Base-by-base conservation (phyloP, 2,797 vertebrate genomes). In the Platyrinchus mystaceus region DNA sequence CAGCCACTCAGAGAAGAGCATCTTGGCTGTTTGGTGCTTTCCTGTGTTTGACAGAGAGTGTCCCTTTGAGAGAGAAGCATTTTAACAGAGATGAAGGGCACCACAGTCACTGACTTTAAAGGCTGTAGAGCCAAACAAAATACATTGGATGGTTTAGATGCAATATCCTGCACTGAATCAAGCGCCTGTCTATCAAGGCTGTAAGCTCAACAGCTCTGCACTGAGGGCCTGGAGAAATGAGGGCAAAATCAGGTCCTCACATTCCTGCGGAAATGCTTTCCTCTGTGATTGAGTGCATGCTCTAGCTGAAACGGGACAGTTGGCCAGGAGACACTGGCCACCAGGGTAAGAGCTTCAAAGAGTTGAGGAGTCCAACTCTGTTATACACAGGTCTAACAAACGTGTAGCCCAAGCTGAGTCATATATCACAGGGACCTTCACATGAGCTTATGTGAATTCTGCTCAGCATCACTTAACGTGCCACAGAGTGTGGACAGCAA, bases 191-290 rank as follows among this genome's bases (percentile, higher is more conserved):
- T 53, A 5, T 70, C 19, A 14, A 81, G 80, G 32, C 55, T 60
- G 24, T 28, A 88, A 87, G 32, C 43, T 77, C n/a, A 74, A 37
- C 32, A 80, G 70, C 32, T 78, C 69, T 69, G 85, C 39, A 19
- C 43, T 13, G 28, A 86, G 10, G 55, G 34, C 27, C n/a, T 46
- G 34, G 34, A 86, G 80, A 86, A 93, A 84, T 0, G 0, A 55
- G 10, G 7, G 27, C 24, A 27, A 64, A 86, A 53, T 2, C 1
- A 28, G 28, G 32, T 44, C 39, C 43, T 44, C 6, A 0, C 0
- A 1, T 60, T 81, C 58, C 34, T 66, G 37, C 4, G 2, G 53
- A 81, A 86, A 68, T 23, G 17, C 14, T 81, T 84, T 81, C 4
- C 9, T 53, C 58, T 81, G 60, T 8, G 23, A 74, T 30, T 1